Conservation (phyloP, 2,113 vertebrate genomes). For the Zosterops lateralis region DNA sequence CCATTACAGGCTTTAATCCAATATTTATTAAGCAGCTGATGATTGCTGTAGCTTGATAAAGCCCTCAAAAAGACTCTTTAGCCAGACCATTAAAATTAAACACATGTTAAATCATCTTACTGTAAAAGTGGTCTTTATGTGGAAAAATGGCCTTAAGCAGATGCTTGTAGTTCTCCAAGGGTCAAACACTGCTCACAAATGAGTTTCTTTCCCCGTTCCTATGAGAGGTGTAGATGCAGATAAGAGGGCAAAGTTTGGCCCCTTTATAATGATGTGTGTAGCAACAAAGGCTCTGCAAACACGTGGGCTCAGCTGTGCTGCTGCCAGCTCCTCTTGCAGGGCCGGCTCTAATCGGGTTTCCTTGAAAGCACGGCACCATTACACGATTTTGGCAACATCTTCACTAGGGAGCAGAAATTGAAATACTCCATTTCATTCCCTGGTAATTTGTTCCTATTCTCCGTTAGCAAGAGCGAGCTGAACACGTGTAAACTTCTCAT, state of each 20-base stretch:
- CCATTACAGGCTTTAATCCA: slow-evolving; percentile 44
- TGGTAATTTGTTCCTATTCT: not conserved
- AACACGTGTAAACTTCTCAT: not conserved
- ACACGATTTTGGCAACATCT: not conserved
- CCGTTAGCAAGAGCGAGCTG: not conserved
- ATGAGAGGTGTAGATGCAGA: not conserved
- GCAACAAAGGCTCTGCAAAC: not conserved
- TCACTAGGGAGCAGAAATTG: not conserved
- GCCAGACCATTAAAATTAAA: slow-evolving; percentile 43
- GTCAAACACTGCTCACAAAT: not conserved
- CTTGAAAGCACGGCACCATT: not conserved
- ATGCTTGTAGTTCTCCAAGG: not conserved
- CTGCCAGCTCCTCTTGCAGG: not conserved
- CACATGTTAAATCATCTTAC: not conserved
- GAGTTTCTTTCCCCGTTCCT: not conserved
- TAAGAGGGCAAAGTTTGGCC: slow-evolving; percentile 15
- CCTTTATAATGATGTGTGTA: not conserved
- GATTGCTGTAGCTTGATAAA: slow-evolving; percentile 49
- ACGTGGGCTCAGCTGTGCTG: not conserved
- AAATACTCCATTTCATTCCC: slow-evolving; percentile 19
- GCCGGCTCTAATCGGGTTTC: not conserved
- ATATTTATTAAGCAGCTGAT: slow-evolving; percentile 60
- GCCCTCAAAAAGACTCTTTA: slow-evolving; percentile 35
- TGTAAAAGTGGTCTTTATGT: not conserved
- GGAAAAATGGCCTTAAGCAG: not conserved